Percentiles rank a stretch among this genome's conserved stretches.
These are phyloP conservation scores for Metalampra italica DNA, from an alignment of 2,888 invertebrate species.

Conservation along the genomic window DNA sequence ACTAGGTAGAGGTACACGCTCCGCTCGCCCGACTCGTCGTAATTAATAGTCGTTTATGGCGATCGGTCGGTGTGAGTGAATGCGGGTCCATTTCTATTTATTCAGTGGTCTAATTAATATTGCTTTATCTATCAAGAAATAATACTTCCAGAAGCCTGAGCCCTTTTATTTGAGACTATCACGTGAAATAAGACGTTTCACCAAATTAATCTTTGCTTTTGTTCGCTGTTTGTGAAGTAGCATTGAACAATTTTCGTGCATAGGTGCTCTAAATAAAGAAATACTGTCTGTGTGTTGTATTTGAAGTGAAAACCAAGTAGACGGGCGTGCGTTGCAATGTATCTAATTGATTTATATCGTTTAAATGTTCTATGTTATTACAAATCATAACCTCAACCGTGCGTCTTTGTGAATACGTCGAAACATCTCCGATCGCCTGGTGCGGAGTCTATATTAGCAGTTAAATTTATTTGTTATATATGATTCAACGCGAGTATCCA, in stretches of 20 bases:
- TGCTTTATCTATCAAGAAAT: neutral
- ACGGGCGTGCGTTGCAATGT: conserved; percentile 33
- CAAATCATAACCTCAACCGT: conserved; percentile 66
- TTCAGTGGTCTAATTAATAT: conserved; percentile 9
- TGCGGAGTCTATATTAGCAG: conserved; percentile 51
- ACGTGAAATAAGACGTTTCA: neutral
- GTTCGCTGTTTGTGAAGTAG: conserved; percentile 31
- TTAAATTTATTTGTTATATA: conserved; percentile 66
- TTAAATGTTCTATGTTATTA: conserved; percentile 56
- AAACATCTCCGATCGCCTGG: conserved; percentile 45
- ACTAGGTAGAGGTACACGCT: too few species aligned
- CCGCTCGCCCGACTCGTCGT: too few species aligned
- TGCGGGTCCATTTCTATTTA: conserved; percentile 17
- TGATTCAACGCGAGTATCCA: conserved; percentile 78
- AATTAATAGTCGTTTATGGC: too few species aligned
- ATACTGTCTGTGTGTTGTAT: conserved; percentile 23
- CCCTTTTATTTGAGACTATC: neutral
- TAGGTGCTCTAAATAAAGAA: conserved; percentile 49
- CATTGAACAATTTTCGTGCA: conserved; percentile 45
- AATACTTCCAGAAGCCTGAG: neutral
- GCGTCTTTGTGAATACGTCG: conserved; percentile 67
- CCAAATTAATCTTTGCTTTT: neutral
- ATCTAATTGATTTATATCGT: conserved; percentile 36
- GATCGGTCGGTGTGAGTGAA: conserved; percentile 21
- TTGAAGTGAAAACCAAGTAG: conserved; percentile 27